phyloP scores from a whole-genome alignment of 2,113 vertebrate genomes.

The Machaerirhynchus nigripectus region DNA sequence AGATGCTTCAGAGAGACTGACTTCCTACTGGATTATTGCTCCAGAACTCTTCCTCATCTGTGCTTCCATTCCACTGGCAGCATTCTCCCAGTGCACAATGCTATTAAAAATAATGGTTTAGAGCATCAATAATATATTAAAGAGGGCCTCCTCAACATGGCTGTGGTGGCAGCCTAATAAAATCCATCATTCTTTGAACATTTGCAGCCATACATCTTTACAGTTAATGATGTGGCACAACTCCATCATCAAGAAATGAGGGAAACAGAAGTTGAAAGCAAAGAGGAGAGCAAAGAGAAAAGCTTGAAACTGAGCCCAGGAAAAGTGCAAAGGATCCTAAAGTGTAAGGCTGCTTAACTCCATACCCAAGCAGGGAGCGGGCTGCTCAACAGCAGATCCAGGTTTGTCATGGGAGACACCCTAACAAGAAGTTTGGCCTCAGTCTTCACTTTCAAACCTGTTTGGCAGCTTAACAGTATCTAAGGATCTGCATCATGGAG shows the following conservation, averaged over 20 bases:
- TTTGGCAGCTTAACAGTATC: background rate
- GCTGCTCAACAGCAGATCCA: background rate
- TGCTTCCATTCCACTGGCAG: background rate
- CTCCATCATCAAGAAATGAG: background rate
- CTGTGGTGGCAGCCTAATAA: background rate
- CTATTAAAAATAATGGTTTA: conserved; percentile 35
- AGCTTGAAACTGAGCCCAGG: background rate
- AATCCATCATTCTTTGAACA: conserved; percentile 29
- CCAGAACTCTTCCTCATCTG: background rate
- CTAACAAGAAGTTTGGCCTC: background rate
- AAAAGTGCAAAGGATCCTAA: background rate
- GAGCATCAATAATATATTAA: conserved; percentile 28
- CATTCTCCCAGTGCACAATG: background rate
- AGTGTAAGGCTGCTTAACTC: background rate
- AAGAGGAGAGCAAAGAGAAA: background rate
- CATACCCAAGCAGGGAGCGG: background rate
- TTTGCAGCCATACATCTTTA: conserved; percentile 16
- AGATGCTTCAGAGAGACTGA: background rate
- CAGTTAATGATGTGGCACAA: conserved; percentile 6
- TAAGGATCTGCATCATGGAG: background rate
- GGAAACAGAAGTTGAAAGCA: background rate
- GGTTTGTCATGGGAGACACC: background rate
- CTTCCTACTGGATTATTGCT: background rate
- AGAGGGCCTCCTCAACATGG: background rate
- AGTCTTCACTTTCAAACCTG: background rate